These are phyloP conservation scores for Fragum whitleyi DNA, from an alignment of 2,888 invertebrate genomes.

Conservation along the genomic window DNA sequence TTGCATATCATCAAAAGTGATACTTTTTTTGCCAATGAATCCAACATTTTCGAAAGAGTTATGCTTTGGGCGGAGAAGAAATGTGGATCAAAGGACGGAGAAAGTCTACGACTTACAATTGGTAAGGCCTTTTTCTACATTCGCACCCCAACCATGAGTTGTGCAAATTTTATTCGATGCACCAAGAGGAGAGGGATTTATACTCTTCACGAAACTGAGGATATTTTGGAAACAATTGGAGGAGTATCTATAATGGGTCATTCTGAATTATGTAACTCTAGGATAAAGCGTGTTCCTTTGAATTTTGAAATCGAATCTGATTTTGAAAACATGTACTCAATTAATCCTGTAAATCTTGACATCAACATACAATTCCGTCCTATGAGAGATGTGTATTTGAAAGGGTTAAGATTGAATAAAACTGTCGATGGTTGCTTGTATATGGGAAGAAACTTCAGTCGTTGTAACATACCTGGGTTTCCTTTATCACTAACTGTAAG, in stretches of 20 bases:
- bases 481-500: not conserved
- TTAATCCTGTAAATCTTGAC: no score
- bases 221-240: slow-evolving; percentile 6
- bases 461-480: no score
- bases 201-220: slow-evolving; percentile 35
- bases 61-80: slow-evolving; percentile 35
- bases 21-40: slow-evolving; percentile 36
- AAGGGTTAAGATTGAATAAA: no score
- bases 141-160: slow-evolving; percentile 34
- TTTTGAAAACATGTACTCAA: no score
- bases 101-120: slow-evolving; percentile 22
- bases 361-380: no score
- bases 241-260: no score
- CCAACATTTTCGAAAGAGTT: slow-evolving; percentile 20
- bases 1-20: slow-evolving; percentile 35
- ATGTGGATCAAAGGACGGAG: slow-evolving; percentile 14
- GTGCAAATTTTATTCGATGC: slow-evolving; percentile 29
- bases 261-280: not conserved
- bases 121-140: slow-evolving; percentile 34
- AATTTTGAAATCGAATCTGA: no score
- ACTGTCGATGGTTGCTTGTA: no score
- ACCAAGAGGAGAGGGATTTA: slow-evolving; percentile 35
- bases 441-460: no score
- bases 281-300: not conserved
- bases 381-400: no score